These are phyloP conservation scores for rabbit (Oryctolagus cuniculus) DNA, from an alignment of 2,113 vertebrate genomes.

Conservation along the genomic window DNA sequence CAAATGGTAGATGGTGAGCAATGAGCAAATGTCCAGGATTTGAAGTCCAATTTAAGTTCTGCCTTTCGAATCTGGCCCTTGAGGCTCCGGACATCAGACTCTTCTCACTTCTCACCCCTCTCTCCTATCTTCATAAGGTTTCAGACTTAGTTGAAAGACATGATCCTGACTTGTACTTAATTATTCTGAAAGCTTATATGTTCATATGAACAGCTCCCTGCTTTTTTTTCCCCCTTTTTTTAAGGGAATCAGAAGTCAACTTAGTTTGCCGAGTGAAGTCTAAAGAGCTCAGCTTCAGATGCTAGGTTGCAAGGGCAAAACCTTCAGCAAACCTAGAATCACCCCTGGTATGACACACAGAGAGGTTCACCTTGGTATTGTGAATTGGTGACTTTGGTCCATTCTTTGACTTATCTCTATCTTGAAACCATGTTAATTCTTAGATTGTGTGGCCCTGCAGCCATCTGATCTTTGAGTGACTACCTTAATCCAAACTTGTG, in stretches of 20 bases:
- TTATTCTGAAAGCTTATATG: background rate
- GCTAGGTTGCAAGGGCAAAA: slow-evolving; percentile 15
- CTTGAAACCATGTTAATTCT: slow-evolving; percentile 5
- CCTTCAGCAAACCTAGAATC: background rate
- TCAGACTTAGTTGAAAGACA: background rate
- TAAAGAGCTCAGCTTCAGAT: slow-evolving; percentile 8
- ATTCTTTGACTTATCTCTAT: slow-evolving; percentile 36
- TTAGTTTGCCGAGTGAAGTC: background rate
- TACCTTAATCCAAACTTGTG: background rate
- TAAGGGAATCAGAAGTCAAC: slow-evolving; percentile 23
- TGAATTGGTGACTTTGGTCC: slow-evolving; percentile 21
- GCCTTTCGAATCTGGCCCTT: background rate
- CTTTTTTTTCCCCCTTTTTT: background rate
- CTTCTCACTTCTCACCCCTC: background rate
- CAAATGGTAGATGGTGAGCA: background rate
- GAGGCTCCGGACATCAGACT: background rate
- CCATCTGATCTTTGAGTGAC: background rate
- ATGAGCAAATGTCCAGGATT: background rate
- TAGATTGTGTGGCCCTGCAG: background rate
- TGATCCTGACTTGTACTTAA: background rate
- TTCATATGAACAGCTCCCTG: background rate
- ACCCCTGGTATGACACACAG: background rate
- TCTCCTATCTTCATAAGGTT: slow-evolving; percentile 16
- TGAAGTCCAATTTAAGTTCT: background rate
- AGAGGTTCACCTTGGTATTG: slow-evolving; percentile 20